Evolutionary conservation across 2,888 invertebrate genomes (phyloP).

Genomic region (Leucophenga maculata): DNA sequence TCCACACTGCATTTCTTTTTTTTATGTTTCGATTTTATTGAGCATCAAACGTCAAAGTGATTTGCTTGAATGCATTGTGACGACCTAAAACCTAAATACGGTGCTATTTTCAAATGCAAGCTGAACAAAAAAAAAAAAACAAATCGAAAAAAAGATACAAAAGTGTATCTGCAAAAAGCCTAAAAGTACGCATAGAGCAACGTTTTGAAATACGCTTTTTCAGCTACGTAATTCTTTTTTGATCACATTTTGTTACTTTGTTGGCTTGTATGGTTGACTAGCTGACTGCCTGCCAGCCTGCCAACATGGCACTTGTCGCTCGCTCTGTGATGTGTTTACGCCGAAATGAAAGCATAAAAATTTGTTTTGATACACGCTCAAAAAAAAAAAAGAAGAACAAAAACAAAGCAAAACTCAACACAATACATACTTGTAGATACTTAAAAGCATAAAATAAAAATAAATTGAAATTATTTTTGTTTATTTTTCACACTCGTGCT

Average conservation of each 20-base stretch:
- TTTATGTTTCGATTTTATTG: conserved; percentile 39
- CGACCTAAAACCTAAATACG: conserved; percentile 62
- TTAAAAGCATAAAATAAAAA: background rate
- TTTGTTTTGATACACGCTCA: conserved; percentile 13
- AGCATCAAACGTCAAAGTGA: conserved; percentile 56
- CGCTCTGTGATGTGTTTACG: conserved; percentile 29
- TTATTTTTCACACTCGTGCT: background rate
- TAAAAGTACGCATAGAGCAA: background rate
- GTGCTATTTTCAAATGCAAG: conserved; percentile 51
- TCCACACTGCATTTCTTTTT: background rate
- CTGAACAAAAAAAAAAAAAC: background rate
- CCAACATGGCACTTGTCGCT: conserved; percentile 23
- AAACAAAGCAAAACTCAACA: background rate
- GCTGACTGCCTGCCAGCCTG: background rate
- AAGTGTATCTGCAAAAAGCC: conserved; percentile 3
- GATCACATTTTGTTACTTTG: conserved; percentile 11
- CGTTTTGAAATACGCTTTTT: background rate
- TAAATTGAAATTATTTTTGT: conserved; percentile 2
- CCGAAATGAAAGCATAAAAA: conserved; percentile 28
- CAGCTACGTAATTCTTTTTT: background rate
- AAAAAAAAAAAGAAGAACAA: background rate
- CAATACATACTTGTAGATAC: background rate
- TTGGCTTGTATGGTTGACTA: background rate
- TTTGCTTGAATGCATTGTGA: conserved; percentile 54
- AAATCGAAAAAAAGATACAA: background rate